Evolutionary conservation across 2,797 vertebrate genomes (phyloP).

Genomic region (Diceros bicornis): DNA sequence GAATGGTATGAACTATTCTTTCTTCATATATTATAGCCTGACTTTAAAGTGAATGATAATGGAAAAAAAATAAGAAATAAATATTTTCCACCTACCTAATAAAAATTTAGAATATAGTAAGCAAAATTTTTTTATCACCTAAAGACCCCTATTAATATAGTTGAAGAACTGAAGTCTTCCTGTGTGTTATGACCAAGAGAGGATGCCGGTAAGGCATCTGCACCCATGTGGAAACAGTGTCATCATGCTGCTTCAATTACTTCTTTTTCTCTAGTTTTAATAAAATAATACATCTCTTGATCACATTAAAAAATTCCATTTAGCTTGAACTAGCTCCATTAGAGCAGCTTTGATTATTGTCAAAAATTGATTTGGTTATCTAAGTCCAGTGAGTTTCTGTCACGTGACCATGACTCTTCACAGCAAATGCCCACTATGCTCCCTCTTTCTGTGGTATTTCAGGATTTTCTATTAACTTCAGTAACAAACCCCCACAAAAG

Average conservation of each 20-base stretch:
- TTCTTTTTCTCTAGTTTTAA: slow-evolving; percentile 51
- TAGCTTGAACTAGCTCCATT: slow-evolving; percentile 48
- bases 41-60: not conserved
- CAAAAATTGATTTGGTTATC: slow-evolving; percentile 66
- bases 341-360: slow-evolving; percentile 65
- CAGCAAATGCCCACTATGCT: slow-evolving; percentile 34
- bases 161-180: not conserved
- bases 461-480: slow-evolving; percentile 75
- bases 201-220: not conserved
- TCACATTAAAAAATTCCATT: slow-evolving; percentile 60
- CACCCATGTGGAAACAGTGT: not conserved
- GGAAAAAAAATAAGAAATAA: slow-evolving; percentile 12
- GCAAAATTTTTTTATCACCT: not conserved
- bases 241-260: not conserved
- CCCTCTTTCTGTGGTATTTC: slow-evolving; percentile 67
- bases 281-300: slow-evolving; percentile 54
- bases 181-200: not conserved
- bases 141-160: not conserved
- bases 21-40: not conserved
- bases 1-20: slow-evolving; percentile 5
- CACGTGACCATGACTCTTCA: slow-evolving; percentile 43
- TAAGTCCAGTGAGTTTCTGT: not conserved
- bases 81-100: not conserved
- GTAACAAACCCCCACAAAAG: slow-evolving; percentile 47
- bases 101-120: not conserved